phyloP scores from a whole-genome alignment of 2,888 invertebrate species.

The Callyntrura sp. region DNA sequence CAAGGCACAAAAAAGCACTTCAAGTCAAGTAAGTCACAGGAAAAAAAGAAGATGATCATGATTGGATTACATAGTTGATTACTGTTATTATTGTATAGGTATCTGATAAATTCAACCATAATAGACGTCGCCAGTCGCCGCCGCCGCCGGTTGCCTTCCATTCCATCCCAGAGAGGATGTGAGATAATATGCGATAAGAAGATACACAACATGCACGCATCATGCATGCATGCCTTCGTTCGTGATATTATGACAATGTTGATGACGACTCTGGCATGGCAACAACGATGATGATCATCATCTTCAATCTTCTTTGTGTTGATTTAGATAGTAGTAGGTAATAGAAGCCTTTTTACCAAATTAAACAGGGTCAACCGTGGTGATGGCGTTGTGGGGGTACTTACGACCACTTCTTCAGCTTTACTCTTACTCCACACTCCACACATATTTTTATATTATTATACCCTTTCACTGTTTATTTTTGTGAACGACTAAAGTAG shows the following conservation, averaged over 20 bases:
- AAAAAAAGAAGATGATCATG: neutral
- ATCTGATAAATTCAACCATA: no score
- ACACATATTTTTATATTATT: no score
- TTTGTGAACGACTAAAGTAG: neutral
- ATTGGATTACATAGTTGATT: slow-evolving; percentile 12
- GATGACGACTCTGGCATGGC: slow-evolving; percentile 36
- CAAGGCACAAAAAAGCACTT: slow-evolving; percentile 15
- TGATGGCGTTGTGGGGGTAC: neutral
- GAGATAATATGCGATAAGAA: slow-evolving; percentile 13
- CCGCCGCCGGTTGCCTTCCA: neutral
- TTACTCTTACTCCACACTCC: no score
- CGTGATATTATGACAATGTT: slow-evolving; percentile 43
- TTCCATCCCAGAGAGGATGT: slow-evolving; percentile 14
- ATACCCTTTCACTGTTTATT: slow-evolving; percentile 63
- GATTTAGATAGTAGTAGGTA: slow-evolving; percentile 46
- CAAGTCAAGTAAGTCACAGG: no score
- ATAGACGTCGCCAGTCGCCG: neutral
- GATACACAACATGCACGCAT: slow-evolving; percentile 5
- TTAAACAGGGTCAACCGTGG: slow-evolving; percentile 72
- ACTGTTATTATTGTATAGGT: neutral
- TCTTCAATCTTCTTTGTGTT: slow-evolving; percentile 40
- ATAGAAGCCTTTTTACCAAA: slow-evolving; percentile 66
- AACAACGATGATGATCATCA: slow-evolving; percentile 36
- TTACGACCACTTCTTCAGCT: no score
- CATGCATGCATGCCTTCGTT: slow-evolving; percentile 20